These are phyloP conservation scores for Echeneis naucrates DNA, from an alignment of 2,797 vertebrate species.

Conservation along the genomic window DNA sequence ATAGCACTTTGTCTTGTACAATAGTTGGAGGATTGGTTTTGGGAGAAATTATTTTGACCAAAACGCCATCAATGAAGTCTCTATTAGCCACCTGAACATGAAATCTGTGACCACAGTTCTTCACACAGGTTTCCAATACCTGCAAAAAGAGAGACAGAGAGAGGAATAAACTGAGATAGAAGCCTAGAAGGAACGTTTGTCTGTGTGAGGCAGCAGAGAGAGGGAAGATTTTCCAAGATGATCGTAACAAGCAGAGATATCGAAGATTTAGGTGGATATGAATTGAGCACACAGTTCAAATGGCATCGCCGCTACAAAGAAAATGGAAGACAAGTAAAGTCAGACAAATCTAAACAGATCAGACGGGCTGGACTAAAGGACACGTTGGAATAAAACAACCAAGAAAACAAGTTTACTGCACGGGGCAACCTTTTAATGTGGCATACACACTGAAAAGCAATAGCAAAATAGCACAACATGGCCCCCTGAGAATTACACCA, in stretches of 20 bases:
- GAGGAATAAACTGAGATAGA: neutral
- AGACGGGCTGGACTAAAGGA: neutral
- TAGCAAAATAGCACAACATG: neutral
- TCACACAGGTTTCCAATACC: constrained; percentile 98
- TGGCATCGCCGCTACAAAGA: constrained; percentile 9
- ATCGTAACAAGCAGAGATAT: constrained; percentile 1
- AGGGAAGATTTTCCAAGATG: neutral
- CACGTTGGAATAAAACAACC: constrained; percentile 1
- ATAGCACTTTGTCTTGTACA: constrained; percentile 97
- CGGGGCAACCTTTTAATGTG: neutral
- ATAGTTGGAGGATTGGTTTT: constrained; percentile 96
- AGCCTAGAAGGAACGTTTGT: neutral
- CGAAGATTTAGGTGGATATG: constrained; percentile 27
- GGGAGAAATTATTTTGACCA: constrained; percentile 96
- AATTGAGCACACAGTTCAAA: constrained; percentile 33
- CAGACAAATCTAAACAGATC: neutral
- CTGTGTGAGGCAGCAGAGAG: neutral
- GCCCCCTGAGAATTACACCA: constrained; percentile 7
- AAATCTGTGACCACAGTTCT: constrained; percentile 99
- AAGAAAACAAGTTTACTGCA: constrained; percentile 2
- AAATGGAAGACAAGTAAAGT: constrained; percentile 22
- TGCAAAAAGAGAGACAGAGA: constrained; percentile 57
- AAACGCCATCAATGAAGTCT: constrained; percentile 95
- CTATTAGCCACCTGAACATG: constrained; percentile 94
- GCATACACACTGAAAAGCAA: neutral